Evolutionary conservation across 2,797 vertebrate species (phyloP).

Genomic region (Halcyon chelicuti): DNA sequence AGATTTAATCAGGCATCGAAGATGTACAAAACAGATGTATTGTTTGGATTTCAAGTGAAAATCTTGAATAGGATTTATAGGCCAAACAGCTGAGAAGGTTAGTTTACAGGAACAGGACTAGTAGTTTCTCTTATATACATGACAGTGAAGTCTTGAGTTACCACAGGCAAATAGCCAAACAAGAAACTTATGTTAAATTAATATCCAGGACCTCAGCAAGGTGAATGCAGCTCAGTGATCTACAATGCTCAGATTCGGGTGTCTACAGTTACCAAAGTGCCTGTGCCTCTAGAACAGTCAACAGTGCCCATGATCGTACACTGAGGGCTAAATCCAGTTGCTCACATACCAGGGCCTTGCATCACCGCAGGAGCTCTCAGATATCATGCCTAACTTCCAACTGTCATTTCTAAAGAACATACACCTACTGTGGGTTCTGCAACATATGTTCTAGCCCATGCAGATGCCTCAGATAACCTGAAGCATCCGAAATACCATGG

Average conservation of each 20-base stretch:
- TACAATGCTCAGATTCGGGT: background rate
- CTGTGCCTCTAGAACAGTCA: background rate
- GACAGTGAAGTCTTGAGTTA: background rate
- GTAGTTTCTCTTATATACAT: background rate
- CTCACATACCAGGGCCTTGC: background rate
- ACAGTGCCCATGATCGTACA: background rate
- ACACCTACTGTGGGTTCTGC: background rate
- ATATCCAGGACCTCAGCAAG: background rate
- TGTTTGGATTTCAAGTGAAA: background rate
- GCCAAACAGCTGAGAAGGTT: background rate
- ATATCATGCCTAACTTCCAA: background rate
- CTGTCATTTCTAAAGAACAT: background rate
- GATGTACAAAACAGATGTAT: background rate
- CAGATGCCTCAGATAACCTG: background rate
- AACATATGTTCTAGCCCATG: rapidly evolving
- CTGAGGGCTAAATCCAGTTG: background rate
- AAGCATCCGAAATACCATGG: background rate
- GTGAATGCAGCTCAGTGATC: background rate
- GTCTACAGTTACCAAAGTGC: background rate
- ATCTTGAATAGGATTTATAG: background rate
- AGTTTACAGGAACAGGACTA: background rate
- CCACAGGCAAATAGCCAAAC: background rate
- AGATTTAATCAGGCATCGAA: background rate
- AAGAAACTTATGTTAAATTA: background rate
- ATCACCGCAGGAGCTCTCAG: background rate